Evolutionary conservation across 2,797 vertebrate species (phyloP), one percentile per base, ranked within the genome.

Genomic region (Onychomys arenicola): DNA sequence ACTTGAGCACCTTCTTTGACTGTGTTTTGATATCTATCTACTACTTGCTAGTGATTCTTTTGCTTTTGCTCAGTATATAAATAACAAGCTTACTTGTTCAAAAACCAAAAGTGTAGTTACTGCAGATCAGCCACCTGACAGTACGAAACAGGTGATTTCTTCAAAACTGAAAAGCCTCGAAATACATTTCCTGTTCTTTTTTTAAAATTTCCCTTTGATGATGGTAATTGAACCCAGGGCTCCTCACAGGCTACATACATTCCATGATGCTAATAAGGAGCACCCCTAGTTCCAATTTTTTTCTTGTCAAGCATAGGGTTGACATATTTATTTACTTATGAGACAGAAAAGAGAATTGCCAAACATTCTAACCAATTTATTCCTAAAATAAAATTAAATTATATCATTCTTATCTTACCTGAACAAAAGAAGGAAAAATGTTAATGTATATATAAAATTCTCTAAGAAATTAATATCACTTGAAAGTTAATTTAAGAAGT

Each of bases 301-400:
- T n/a, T 49, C 11, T 49, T 49, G 75, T 34, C 17, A 49, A 71
- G 49, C 23, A 55, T 17, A 14, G 13, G 34, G 17, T 25, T 52
- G 23, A 71, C 13, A 27, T 34, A 59, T 40, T n/a, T 27, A 19
- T 92, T 40, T 86, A 59, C 17, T 34, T 84, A 1, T 67, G 49
- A 73, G 4, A 40, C 59, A 71, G 27, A 69, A 49, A 69, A 90
- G 23, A 85, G n/a, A 3, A n/a, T 81, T 77, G 52, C 14, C n/a
- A 95, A 89, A 32, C 82, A 69, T 86, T 90, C 80, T 55, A 55
- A 80, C 14, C 25, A 88, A 75, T 69, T 90, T 34, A 61, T 57
- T 90, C 10, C n/a, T 46, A 52, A 92, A 92, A 84, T 73, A 84
- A 87, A 88, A 94, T 91, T 43, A 67, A 95, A 81, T 25, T 1